Conservation (phyloP, 1,140 invertebrate genomes). For the Chymomyza costata region DNA sequence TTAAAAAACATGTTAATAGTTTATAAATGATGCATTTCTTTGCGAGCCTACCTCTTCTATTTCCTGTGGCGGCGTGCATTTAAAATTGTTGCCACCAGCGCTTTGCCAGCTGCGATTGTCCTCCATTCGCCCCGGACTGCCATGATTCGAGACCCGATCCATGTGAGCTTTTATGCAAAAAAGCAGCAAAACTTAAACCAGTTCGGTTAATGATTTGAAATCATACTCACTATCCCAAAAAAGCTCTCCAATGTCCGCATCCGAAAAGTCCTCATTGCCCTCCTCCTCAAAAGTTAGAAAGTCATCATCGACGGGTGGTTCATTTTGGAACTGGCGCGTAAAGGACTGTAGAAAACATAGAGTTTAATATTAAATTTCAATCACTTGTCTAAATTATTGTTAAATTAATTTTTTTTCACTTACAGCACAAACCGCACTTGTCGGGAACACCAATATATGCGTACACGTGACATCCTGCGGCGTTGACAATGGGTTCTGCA, state of each 20-base stretch:
- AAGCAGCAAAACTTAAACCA: background rate
- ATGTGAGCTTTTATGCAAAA: conserved; percentile 32
- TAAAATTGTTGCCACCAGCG: conserved; percentile 72
- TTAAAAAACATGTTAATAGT: background rate
- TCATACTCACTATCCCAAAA: conserved; percentile 59
- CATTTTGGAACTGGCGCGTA: conserved; percentile 86
- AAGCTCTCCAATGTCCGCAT: conserved; percentile 62
- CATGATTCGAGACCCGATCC: conserved; percentile 64
- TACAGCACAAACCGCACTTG: conserved; percentile 96
- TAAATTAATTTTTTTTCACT: too few species aligned
- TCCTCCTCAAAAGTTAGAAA: conserved; percentile 65
- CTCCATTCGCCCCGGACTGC: conserved; percentile 70
- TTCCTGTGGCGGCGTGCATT: conserved; percentile 63
- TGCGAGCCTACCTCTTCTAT: conserved; percentile 58
- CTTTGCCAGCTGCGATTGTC: conserved; percentile 74
- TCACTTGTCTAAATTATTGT: conserved; percentile 12
- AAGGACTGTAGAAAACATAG: conserved; percentile 81
- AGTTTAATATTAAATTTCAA: background rate
- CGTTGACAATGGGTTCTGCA: conserved; percentile 89
- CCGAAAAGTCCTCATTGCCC: conserved; percentile 65
- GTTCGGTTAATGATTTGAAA: background rate
- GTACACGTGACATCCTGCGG: conserved; percentile 97
- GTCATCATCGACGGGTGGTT: conserved; percentile 77
- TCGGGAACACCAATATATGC: conserved; percentile 99
- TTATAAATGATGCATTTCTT: background rate